phyloP scores from a whole-genome alignment of 1,140 invertebrate species.

The Brachionus asplanchnoidis region DNA sequence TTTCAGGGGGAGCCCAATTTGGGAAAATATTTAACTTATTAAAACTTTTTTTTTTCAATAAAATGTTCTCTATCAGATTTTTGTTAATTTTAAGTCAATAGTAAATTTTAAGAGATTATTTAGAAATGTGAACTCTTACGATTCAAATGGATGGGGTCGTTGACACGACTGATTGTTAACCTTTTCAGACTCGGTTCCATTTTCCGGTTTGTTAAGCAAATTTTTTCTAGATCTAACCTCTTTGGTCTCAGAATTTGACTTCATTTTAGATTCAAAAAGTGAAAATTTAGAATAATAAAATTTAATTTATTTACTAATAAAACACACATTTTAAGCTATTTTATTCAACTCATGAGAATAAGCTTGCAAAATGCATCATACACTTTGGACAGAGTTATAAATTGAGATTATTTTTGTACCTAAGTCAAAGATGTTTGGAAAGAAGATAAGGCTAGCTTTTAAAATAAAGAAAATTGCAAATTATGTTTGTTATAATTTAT shows the following conservation, averaged over 20 bases:
- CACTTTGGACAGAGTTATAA: constrained; percentile 31
- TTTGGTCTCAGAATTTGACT: background rate
- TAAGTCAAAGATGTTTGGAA: background rate
- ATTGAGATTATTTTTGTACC: background rate
- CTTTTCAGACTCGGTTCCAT: background rate
- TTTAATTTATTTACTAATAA: background rate
- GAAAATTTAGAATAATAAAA: background rate
- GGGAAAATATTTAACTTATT: no score
- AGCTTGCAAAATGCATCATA: background rate
- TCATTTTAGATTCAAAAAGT: background rate
- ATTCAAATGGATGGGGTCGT: background rate
- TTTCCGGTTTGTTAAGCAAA: background rate
- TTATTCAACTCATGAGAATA: background rate
- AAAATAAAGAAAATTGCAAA: background rate
- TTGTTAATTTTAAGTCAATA: background rate
- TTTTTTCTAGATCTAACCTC: background rate
- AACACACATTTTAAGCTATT: background rate
- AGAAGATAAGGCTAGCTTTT: background rate
- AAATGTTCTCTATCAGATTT: background rate
- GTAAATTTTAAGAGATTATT: background rate
- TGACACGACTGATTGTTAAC: background rate
- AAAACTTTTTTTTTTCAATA: background rate
- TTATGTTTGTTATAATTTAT: constrained; percentile 9
- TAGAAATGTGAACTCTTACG: background rate
- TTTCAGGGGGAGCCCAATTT: no score